Evolutionary conservation across 92 coral and sea anemone species (phyloP).

Genomic region (Nematostella vectensis): DNA sequence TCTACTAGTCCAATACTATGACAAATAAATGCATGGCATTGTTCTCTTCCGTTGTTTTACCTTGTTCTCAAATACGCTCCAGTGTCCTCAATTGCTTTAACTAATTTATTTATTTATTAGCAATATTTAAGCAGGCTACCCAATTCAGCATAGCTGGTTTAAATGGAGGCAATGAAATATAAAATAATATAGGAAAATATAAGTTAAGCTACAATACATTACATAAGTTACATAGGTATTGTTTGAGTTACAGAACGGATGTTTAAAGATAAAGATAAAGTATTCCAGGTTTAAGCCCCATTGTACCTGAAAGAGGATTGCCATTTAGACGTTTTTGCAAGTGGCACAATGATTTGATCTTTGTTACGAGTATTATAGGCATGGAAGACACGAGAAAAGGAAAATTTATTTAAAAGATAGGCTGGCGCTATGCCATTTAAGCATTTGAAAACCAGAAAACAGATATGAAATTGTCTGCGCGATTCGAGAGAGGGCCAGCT

Average conservation of each 20-base stretch:
- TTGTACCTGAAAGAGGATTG: slow-evolving; percentile 15
- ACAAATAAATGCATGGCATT: too few species aligned
- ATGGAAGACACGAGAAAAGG: slow-evolving; percentile 22
- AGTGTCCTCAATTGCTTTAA: not conserved
- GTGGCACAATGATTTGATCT: slow-evolving; percentile 24
- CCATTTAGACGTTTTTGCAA: slow-evolving; percentile 20
- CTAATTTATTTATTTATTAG: not conserved
- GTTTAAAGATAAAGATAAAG: not conserved
- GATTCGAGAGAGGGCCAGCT: slow-evolving; percentile 13
- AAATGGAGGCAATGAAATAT: not conserved
- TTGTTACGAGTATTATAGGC: slow-evolving; percentile 19
- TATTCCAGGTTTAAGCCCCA: slow-evolving; percentile 11
- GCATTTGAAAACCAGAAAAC: too few species aligned
- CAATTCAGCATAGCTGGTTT: not conserved
- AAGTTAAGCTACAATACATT: not conserved
- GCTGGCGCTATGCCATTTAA: slow-evolving; percentile 26
- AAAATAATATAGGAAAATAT: not conserved
- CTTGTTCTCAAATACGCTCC: too few species aligned
- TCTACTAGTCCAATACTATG: too few species aligned
- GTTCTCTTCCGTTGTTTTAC: too few species aligned
- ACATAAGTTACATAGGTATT: not conserved
- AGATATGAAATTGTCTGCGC: slow-evolving; percentile 9
- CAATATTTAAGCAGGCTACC: not conserved
- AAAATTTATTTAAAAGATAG: slow-evolving; percentile 19
- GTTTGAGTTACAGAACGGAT: not conserved